A percentile compares a stretch with the other conserved stretches of the same genome.
Evolutionary conservation across 2,113 vertebrate genomes (phyloP).

Genomic region (Hippocampus comes): DNA sequence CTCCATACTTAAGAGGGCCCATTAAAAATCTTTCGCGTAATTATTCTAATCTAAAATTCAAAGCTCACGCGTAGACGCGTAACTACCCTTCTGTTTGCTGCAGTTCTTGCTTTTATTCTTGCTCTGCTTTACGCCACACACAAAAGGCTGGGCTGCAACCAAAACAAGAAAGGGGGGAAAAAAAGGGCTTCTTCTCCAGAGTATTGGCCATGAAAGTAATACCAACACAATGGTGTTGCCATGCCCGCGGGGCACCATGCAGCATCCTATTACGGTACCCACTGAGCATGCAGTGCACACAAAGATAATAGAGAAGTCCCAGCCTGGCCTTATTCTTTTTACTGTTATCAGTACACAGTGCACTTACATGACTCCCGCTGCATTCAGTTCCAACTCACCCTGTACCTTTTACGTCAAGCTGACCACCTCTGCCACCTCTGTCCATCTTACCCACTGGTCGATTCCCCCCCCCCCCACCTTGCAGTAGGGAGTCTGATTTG

Average conservation of each 20-base stretch:
- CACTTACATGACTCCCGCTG: conserved; percentile 50
- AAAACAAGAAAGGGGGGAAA: conserved; percentile 11
- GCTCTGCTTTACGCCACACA: conserved; percentile 22
- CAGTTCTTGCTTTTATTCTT: conserved; percentile 30
- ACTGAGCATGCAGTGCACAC: conserved; percentile 50
- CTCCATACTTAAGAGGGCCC: conserved; percentile 52
- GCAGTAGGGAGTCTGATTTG: conserved; percentile 24
- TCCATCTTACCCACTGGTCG: conserved; percentile 25
- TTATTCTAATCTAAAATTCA: conserved; percentile 57
- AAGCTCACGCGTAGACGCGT: conserved; percentile 18
- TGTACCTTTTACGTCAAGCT: conserved; percentile 44
- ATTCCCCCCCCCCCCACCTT: conserved; percentile 15
- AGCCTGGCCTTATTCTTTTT: conserved; percentile 61
- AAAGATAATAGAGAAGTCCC: conserved; percentile 67
- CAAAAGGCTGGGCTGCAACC: conserved; percentile 38
- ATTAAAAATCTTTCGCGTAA: conserved; percentile 67
- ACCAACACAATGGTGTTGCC: conserved; percentile 63
- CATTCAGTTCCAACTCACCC: conserved; percentile 27
- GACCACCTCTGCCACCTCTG: conserved; percentile 32
- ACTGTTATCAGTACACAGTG: conserved; percentile 63
- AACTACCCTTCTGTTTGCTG: conserved; percentile 32
- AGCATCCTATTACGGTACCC: conserved; percentile 52
- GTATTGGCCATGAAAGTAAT: conserved; percentile 69
- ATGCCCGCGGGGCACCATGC: conserved; percentile 53
- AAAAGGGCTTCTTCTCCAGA: conserved; percentile 46